Evolutionary conservation across 2,797 vertebrate species (phyloP).

Genomic region (Coilia nasus): DNA sequence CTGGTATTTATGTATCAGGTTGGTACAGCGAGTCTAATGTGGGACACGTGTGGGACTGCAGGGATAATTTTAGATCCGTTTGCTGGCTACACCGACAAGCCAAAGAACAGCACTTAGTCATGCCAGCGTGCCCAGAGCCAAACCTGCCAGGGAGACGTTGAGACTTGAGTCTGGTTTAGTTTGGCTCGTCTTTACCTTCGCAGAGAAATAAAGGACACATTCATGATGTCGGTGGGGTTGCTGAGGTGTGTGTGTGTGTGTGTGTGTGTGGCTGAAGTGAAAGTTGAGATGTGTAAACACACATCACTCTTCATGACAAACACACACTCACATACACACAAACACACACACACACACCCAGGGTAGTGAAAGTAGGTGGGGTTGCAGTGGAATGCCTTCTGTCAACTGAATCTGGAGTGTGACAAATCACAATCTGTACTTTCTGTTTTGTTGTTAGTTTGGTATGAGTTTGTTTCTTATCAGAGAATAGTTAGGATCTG

Average conservation of each 20-base stretch:
- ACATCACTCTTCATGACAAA: background rate
- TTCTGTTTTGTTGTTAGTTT: background rate
- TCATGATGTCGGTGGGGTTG: background rate
- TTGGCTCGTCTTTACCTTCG: background rate
- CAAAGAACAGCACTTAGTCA: background rate
- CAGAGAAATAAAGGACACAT: background rate
- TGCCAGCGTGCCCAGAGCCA: background rate
- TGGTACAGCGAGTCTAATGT: background rate
- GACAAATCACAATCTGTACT: background rate
- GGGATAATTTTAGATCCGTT: slow-evolving; percentile 5
- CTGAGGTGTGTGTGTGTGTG: slow-evolving; percentile 4
- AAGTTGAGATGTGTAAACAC: slow-evolving; percentile 10
- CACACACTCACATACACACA: slow-evolving; percentile 26
- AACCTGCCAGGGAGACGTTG: background rate
- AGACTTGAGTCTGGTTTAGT: background rate
- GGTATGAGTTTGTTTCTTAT: background rate
- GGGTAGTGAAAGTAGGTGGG: background rate
- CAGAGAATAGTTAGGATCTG: background rate
- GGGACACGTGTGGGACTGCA: background rate
- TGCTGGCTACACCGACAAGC: background rate
- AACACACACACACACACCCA: background rate
- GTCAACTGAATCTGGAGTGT: background rate
- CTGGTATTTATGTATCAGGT: slow-evolving; percentile 15
- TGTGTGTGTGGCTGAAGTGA: slow-evolving; percentile 24
- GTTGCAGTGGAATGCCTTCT: background rate